Evolutionary conservation across 1,140 invertebrate species (phyloP).

Genomic region (Neoseiulus cucumeris): DNA sequence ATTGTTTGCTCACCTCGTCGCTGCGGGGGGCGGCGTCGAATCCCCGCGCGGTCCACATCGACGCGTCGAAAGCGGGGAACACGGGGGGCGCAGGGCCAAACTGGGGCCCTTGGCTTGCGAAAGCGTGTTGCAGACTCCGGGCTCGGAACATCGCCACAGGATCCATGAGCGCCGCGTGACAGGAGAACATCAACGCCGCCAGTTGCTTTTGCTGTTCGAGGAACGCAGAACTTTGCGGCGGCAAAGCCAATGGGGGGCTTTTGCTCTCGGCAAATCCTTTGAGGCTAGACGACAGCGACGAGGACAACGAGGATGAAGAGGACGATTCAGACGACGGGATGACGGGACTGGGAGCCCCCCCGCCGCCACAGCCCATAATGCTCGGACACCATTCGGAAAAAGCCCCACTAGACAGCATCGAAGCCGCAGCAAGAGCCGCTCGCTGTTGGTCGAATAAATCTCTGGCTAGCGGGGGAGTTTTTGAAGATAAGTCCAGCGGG

Average conservation of each 20-base stretch:
- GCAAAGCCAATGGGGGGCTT: too few species aligned
- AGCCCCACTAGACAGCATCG: neutral
- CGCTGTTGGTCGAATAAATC: slow-evolving; percentile 4
- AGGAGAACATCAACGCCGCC: slow-evolving; percentile 8
- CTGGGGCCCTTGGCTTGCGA: neutral
- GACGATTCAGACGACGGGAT: too few species aligned
- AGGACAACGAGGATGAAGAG: too few species aligned
- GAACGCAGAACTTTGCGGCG: neutral
- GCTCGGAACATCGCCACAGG: slow-evolving; percentile 1
- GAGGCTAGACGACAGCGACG: too few species aligned
- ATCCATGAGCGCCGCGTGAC: slow-evolving; percentile 9
- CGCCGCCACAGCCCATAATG: neutral
- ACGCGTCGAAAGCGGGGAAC: too few species aligned
- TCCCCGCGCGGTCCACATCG: too few species aligned
- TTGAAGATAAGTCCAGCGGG: neutral
- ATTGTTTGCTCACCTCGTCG: too few species aligned
- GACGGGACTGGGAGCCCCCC: neutral
- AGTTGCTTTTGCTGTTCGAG: slow-evolving; percentile 10
- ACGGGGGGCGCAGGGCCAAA: too few species aligned
- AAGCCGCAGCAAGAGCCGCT: neutral
- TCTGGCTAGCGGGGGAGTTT: neutral
- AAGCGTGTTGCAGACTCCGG: neutral
- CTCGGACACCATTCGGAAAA: neutral
- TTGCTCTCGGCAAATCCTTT: too few species aligned
- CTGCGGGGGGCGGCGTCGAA: too few species aligned